These are phyloP conservation scores for Idaea biselata DNA, from an alignment of 2,888 invertebrate genomes.

Conservation along the genomic window DNA sequence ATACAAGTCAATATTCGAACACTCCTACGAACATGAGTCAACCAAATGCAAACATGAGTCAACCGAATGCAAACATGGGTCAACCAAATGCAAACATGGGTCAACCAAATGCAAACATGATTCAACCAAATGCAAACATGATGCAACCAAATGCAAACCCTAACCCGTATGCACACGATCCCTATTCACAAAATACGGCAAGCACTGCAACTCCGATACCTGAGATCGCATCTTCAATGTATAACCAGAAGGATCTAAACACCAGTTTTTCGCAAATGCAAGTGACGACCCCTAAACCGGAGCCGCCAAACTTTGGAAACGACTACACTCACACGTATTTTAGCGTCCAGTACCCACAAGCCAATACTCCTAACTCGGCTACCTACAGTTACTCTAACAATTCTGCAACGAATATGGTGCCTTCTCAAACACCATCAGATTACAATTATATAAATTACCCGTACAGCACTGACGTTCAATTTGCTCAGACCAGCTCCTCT, in stretches of 20 bases:
- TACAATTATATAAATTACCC: slow-evolving; percentile 53
- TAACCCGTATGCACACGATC: slow-evolving; percentile 34
- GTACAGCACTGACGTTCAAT: slow-evolving; percentile 43
- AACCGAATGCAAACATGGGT: slow-evolving; percentile 7
- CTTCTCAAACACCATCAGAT: slow-evolving; percentile 52
- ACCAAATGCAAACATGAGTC: slow-evolving; percentile 8
- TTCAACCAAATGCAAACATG: slow-evolving; percentile 7
- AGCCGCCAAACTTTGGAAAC: slow-evolving; percentile 35
- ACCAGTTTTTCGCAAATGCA: slow-evolving; percentile 66
- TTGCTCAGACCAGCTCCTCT: slow-evolving; percentile 32
- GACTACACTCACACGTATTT: slow-evolving; percentile 68
- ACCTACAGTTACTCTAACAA: slow-evolving; percentile 60
- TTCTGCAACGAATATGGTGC: slow-evolving; percentile 48
- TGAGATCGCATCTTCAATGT: slow-evolving; percentile 38
- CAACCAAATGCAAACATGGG: slow-evolving; percentile 9
- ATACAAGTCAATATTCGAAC: slow-evolving; percentile 21
- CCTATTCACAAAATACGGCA: slow-evolving; percentile 31
- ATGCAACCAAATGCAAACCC: slow-evolving; percentile 11
- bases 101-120: slow-evolving; percentile 8
- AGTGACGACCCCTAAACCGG: slow-evolving; percentile 47
- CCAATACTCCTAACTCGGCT: slow-evolving; percentile 50
- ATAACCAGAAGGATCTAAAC: slow-evolving; percentile 49
- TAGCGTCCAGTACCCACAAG: slow-evolving; percentile 59
- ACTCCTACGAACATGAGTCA: slow-evolving; percentile 9
- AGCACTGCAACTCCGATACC: slow-evolving; percentile 38